Percentiles rank a stretch among this genome's conserved stretches.
phyloP scores from a whole-genome alignment of 2,888 invertebrate genomes.

The Cinara cedri region DNA sequence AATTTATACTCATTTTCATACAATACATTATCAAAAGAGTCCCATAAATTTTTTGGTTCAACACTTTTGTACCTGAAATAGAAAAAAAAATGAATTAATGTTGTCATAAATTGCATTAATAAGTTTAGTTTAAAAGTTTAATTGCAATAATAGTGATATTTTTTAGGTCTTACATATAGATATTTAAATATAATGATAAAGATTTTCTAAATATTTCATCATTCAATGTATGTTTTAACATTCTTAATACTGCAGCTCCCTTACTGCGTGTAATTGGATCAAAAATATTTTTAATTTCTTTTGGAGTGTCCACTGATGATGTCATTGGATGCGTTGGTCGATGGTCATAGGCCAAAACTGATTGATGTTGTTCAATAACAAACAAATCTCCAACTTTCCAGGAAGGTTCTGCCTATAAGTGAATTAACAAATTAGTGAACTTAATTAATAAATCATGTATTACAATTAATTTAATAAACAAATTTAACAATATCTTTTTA shows the following conservation, averaged over 20 bases:
- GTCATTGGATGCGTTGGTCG: slow-evolving; percentile 69
- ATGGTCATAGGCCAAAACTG: slow-evolving; percentile 68
- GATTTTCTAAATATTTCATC: slow-evolving; percentile 66
- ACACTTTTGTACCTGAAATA: slow-evolving; percentile 35
- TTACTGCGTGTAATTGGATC: slow-evolving; percentile 74
- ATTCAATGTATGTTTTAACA: slow-evolving; percentile 72
- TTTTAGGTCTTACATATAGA: slow-evolving; percentile 45
- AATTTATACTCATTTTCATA: slow-evolving; percentile 56
- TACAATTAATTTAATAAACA: too few species aligned
- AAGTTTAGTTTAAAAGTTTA: background rate
- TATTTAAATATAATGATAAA: slow-evolving; percentile 67
- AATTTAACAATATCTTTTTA: background rate
- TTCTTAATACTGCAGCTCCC: slow-evolving; percentile 71
- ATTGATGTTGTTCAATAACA: slow-evolving; percentile 63
- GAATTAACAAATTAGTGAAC: background rate
- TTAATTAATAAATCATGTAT: too few species aligned
- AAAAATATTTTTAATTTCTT: slow-evolving; percentile 70
- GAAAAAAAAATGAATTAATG: background rate
- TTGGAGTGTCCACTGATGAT: slow-evolving; percentile 67
- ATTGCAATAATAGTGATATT: too few species aligned
- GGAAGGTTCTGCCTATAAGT: slow-evolving; percentile 58
- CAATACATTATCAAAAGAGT: slow-evolving; percentile 63
- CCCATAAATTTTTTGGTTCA: slow-evolving; percentile 58
- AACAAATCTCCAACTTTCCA: slow-evolving; percentile 59
- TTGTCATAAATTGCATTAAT: background rate